Base-by-base conservation (phyloP, 2,797 vertebrate species). In the Podargus strigoides region DNA sequence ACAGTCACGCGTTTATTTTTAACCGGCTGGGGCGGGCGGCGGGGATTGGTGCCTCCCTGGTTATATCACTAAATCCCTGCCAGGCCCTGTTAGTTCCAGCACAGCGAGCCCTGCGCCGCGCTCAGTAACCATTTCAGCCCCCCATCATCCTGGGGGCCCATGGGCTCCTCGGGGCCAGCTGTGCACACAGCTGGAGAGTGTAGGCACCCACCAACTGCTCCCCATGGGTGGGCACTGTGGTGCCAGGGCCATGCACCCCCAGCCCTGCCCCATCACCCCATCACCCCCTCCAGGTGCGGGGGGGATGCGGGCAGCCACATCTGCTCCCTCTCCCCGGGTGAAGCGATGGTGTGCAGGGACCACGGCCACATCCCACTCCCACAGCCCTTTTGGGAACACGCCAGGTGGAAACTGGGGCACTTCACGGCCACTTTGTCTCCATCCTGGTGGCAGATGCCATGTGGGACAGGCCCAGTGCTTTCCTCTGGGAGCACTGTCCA, bases 31-130 rank as follows among this genome's bases (percentile, higher is more conserved):
- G 95, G 91, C 89, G 84, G 90, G 74, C 73, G 58, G 87, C 78
- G 20, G 85, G 85, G 92, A 96, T 95, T 95, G 96, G 96, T 95
- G 93, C 93, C 93, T 96, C 89, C 92, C 89, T 87, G 95, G 92
- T 96, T 97, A 96, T 97, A 96, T 96, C 96, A 97, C 95, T 95
- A 96, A 97, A 97, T 96, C 93, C 96, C 96, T 93, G 93, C 90
- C 46, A 91, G 97, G 96, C 85, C 34, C 95, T 89, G 89, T 97
- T 97, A 97, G 91, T 97, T 97, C 96, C 96, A 96, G 94, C 95
- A 90, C 94, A 93, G 85, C 17, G 80, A 97, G 89, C 91, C 95
- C 81, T 75, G 93, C 1, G 27, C 62, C 0, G 22, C 0, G 36
- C 92, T 91, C 90, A 62, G 91, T 96, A 96, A 97, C 95, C 56